Evolutionary conservation across 2,797 vertebrate genomes (phyloP).

Genomic region (Pangasius mekongensis): DNA sequence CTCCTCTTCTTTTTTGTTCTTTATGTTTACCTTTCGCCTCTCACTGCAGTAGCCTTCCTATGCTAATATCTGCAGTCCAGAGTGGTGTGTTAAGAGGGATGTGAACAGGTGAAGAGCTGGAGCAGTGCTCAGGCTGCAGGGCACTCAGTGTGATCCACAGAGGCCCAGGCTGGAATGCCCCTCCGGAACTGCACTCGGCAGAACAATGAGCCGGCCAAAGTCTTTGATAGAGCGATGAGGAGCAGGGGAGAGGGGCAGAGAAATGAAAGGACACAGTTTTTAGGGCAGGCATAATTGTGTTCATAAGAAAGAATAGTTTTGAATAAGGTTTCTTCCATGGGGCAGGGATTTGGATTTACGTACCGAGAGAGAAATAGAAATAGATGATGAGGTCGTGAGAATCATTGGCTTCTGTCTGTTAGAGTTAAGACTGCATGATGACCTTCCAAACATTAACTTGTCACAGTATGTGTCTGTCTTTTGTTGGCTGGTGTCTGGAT

Average conservation of each 20-base stretch:
- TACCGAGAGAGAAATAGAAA: conserved; percentile 56
- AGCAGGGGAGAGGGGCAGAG: conserved; percentile 26
- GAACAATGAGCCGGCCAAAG: conserved; percentile 72
- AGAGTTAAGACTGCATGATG: conserved; percentile 8
- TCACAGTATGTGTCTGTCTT: neutral
- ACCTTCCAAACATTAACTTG: conserved; percentile 11
- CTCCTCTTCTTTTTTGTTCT: conserved; percentile 33
- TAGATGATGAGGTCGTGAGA: neutral
- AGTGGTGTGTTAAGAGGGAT: conserved; percentile 54
- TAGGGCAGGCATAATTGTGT: conserved; percentile 51
- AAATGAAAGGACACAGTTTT: conserved; percentile 36
- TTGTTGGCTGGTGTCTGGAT: conserved; percentile 22
- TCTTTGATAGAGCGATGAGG: conserved; percentile 60
- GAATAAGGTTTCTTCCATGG: conserved; percentile 65
- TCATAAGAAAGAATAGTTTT: conserved; percentile 54
- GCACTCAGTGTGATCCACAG: conserved; percentile 51
- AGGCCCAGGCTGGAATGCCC: conserved; percentile 60
- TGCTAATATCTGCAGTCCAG: conserved; percentile 31
- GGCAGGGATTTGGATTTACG: conserved; percentile 61
- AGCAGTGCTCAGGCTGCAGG: conserved; percentile 51
- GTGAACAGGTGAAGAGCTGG: conserved; percentile 64
- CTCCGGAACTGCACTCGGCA: conserved; percentile 69
- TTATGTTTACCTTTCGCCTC: conserved; percentile 52
- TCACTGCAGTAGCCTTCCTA: conserved; percentile 1
- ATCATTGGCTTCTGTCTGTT: conserved; percentile 9